Evolutionary conservation across 1,140 invertebrate species (phyloP).

Genomic region (Argopecten irradians): DNA sequence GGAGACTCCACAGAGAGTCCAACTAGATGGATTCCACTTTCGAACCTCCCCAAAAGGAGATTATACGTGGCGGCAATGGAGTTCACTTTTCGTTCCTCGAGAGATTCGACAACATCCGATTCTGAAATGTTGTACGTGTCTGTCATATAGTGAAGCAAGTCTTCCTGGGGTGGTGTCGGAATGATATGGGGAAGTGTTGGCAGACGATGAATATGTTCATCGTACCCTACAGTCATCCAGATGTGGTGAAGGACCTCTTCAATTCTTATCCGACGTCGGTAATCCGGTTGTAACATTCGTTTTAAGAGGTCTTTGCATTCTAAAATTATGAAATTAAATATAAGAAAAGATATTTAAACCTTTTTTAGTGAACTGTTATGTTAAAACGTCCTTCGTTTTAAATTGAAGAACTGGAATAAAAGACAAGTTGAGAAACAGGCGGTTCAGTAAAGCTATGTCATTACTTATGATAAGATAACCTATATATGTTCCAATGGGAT

Average conservation of each 20-base stretch:
- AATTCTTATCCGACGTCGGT: conserved; percentile 63
- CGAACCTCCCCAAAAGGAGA: conserved; percentile 54
- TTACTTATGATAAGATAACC: conserved; percentile 11
- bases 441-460: neutral
- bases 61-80: conserved; percentile 63
- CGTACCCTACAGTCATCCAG: conserved; percentile 59
- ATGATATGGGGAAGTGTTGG: conserved; percentile 52
- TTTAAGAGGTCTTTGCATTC: conserved; percentile 67
- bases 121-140: conserved; percentile 64
- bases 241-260: conserved; percentile 64
- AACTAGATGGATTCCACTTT: conserved; percentile 55
- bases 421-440: neutral
- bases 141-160: conserved; percentile 64
- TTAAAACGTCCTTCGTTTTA: neutral
- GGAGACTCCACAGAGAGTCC: conserved; percentile 44
- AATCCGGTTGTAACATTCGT: conserved; percentile 61
- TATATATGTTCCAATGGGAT: neutral
- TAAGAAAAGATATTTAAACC: too few species aligned
- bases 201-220: conserved; percentile 49
- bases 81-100: conserved; percentile 65
- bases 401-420: neutral
- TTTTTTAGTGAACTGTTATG: neutral
- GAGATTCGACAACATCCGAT: conserved; percentile 61
- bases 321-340: conserved; percentile 43
- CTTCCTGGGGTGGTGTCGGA: conserved; percentile 50